phyloP scores from a whole-genome alignment of 2,888 invertebrate genomes.

The Sarcophaga subvicina region DNA sequence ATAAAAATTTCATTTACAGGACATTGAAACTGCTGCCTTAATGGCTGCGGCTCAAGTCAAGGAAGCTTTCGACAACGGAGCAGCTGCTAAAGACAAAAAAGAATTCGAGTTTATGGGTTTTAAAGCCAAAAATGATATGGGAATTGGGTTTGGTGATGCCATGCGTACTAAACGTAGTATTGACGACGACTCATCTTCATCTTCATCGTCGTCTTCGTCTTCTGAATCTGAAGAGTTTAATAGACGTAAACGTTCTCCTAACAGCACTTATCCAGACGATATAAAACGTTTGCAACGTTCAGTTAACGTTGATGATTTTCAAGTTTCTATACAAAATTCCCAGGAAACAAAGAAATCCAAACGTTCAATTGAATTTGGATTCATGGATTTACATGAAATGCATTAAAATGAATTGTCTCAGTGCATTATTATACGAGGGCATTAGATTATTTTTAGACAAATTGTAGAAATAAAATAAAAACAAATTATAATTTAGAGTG shows the following conservation, averaged over 20 bases:
- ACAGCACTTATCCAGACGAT: not conserved
- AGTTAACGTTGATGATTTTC: too few species aligned
- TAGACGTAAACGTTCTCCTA: constrained; percentile 15
- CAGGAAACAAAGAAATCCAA: too few species aligned
- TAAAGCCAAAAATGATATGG: constrained; percentile 63
- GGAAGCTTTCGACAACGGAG: constrained; percentile 73
- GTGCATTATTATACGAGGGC: too few species aligned
- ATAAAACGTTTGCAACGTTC: not conserved
- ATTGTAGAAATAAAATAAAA: too few species aligned
- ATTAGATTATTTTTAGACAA: too few species aligned
- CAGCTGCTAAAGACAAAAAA: constrained; percentile 70
- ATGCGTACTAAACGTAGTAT: constrained; percentile 49
- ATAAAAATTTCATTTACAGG: constrained; percentile 65
- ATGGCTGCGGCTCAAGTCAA: constrained; percentile 72
- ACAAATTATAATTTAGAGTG: too few species aligned
- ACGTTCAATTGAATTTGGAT: too few species aligned
- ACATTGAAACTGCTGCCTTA: constrained; percentile 70
- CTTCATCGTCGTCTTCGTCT: constrained; percentile 40
- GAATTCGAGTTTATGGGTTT: constrained; percentile 73
- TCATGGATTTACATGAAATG: too few species aligned
- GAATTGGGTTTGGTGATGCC: constrained; percentile 74
- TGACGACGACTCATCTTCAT: constrained; percentile 5
- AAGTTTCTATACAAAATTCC: too few species aligned
- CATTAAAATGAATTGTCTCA: too few species aligned
- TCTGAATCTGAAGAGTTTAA: constrained; percentile 26